A percentile compares a stretch with the other conserved stretches of the same genome.
phyloP scores from a whole-genome alignment of 2,113 vertebrate genomes.

The Salvelinus alpinus region DNA sequence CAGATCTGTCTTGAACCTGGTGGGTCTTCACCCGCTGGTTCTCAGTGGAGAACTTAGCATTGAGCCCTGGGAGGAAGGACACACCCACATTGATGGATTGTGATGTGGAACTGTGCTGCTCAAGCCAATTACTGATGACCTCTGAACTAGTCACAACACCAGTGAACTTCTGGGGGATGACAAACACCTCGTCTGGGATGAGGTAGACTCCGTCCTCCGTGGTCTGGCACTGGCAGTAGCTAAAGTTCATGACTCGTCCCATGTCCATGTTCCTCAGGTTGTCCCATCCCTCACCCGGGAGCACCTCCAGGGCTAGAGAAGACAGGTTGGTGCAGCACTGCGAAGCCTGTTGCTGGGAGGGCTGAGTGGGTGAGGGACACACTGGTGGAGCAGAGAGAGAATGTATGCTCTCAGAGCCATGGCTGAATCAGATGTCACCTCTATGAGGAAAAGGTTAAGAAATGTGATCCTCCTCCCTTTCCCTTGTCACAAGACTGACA shows the following conservation, averaged over 20 bases:
- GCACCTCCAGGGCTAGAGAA: constrained; percentile 77
- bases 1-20: constrained; percentile 79
- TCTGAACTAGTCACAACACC: constrained; percentile 85
- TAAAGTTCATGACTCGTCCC: constrained; percentile 83
- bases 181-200: constrained; percentile 86
- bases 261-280: constrained; percentile 88
- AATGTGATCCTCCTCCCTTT: too few relatives aligned
- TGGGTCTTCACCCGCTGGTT: constrained; percentile 83
- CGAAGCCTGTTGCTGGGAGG: too few relatives aligned
- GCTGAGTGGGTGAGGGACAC: too few relatives aligned
- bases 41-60: constrained; percentile 82
- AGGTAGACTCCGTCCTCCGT: constrained; percentile 86
- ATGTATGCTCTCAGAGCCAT: too few relatives aligned
- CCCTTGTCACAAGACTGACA: too few relatives aligned
- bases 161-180: constrained; percentile 83
- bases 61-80: constrained; percentile 73
- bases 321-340: too few relatives aligned
- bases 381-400: too few relatives aligned
- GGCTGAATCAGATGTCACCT: too few relatives aligned
- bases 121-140: constrained; percentile 83
- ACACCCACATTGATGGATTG: constrained; percentile 78
- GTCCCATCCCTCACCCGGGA: constrained; percentile 92
- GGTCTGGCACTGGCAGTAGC: constrained; percentile 82
- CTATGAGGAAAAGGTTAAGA: too few relatives aligned
- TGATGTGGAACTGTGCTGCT: constrained; percentile 81